A percentile compares a stretch with the other conserved stretches of the same genome.
phyloP scores from a whole-genome alignment of 2,113 vertebrate species.

The Bos indicus region DNA sequence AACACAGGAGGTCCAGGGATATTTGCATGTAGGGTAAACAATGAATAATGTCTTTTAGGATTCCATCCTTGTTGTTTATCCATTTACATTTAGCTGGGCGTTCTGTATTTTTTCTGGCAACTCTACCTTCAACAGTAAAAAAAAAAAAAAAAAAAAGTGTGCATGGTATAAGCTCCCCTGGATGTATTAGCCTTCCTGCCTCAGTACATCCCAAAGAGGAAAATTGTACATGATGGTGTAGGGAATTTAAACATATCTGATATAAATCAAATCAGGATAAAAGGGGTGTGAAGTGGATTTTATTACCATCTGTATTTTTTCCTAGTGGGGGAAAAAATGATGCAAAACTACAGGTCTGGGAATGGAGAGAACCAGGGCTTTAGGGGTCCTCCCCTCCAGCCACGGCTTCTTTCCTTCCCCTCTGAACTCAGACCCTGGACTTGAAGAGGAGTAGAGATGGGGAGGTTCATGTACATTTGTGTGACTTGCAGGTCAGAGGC shows the following conservation, averaged over 20 bases:
- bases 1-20: background rate
- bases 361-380: background rate
- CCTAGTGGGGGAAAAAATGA: background rate
- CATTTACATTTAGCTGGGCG: background rate
- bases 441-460: background rate
- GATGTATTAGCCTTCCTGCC: background rate
- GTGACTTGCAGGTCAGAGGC: background rate
- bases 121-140: background rate
- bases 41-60: background rate
- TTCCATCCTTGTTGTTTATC: background rate
- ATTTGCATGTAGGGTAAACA: conserved; percentile 2
- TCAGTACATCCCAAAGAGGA: background rate
- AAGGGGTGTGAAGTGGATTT: background rate
- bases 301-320: background rate
- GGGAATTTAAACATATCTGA: background rate
- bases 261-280: background rate
- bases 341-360: background rate
- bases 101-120: conserved; percentile 22
- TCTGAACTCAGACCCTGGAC: background rate
- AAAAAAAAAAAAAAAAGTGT: background rate
- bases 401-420: background rate
- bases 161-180: background rate
- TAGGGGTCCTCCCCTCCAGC: background rate
- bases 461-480: background rate
- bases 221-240: background rate